phyloP scores from a whole-genome alignment of 2,888 invertebrate genomes.

The Andrena dorsata region DNA sequence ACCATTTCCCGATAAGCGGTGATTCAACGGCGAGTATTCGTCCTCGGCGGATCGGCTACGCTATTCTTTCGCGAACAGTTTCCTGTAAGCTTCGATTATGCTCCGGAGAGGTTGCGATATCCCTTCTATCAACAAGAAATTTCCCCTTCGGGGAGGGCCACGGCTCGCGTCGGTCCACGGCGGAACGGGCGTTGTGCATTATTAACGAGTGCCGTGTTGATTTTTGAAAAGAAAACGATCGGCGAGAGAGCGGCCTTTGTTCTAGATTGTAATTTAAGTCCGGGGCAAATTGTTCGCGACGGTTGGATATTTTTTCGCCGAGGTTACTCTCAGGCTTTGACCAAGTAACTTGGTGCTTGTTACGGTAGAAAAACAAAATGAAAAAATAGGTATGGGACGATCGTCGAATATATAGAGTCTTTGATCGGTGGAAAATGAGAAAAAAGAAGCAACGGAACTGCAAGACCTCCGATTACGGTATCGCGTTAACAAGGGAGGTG shows the following conservation, averaged over 20 bases:
- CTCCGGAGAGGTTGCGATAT: not conserved
- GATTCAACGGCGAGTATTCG: not conserved
- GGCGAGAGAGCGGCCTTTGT: not conserved
- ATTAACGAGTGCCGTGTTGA: conserved; percentile 13
- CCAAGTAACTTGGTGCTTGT: no score
- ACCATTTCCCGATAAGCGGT: not conserved
- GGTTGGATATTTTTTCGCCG: no score
- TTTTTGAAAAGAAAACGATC: not conserved
- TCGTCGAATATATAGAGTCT: no score
- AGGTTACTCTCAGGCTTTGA: no score
- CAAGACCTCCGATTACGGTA: not conserved
- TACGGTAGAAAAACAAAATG: no score
- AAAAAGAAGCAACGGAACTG: not conserved
- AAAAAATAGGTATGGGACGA: no score
- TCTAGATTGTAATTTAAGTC: not conserved
- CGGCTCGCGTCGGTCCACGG: not conserved
- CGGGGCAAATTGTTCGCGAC: not conserved
- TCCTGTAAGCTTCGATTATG: not conserved
- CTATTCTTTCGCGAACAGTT: not conserved
- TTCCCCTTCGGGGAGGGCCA: not conserved
- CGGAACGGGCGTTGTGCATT: not conserved
- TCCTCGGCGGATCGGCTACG: not conserved
- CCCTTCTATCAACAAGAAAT: not conserved
- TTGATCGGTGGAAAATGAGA: no score
- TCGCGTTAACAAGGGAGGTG: not conserved